Evolutionary conservation across 2,797 vertebrate species (phyloP).

Genomic region (Hydrolagus colliei): DNA sequence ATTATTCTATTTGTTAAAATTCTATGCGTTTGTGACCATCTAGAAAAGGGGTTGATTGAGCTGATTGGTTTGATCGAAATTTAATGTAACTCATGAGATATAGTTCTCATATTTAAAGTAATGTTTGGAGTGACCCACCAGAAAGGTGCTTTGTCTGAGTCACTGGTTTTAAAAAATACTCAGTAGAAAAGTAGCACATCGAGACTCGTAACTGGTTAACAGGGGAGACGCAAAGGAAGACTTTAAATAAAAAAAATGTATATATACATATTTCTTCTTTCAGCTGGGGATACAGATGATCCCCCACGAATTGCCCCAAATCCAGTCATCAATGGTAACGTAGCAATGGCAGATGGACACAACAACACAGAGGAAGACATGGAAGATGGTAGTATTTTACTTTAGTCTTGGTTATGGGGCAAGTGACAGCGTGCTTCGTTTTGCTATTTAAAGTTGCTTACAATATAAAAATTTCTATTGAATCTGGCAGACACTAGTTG

Average conservation of each 20-base stretch:
- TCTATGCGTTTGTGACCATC: too few species aligned
- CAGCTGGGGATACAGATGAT: slow-evolving; percentile 95
- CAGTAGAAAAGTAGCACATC: too few species aligned
- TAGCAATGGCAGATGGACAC: slow-evolving; percentile 91
- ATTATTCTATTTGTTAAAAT: too few species aligned
- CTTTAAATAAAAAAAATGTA: not conserved
- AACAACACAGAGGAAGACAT: slow-evolving; percentile 97
- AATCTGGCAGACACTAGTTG: slow-evolving; percentile 84
- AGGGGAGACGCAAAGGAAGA: too few species aligned
- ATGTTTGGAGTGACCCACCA: too few species aligned
- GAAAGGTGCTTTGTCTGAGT: too few species aligned
- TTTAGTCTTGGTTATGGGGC: slow-evolving; percentile 32
- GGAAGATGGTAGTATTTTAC: slow-evolving; percentile 81
- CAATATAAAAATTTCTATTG: not conserved
- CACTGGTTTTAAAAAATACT: too few species aligned
- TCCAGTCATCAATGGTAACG: slow-evolving; percentile 94
- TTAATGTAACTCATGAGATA: too few species aligned
- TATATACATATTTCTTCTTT: slow-evolving; percentile 20
- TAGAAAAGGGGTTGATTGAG: too few species aligned
- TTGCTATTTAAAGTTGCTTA: slow-evolving; percentile 33
- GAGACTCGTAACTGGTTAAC: too few species aligned
- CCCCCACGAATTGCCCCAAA: slow-evolving; percentile 95
- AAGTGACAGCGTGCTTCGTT: slow-evolving; percentile 33
- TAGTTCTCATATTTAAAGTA: too few species aligned
- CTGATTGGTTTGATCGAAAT: too few species aligned